phyloP scores from a whole-genome alignment of 2,797 vertebrate species.

The Pangasius mekongensis region DNA sequence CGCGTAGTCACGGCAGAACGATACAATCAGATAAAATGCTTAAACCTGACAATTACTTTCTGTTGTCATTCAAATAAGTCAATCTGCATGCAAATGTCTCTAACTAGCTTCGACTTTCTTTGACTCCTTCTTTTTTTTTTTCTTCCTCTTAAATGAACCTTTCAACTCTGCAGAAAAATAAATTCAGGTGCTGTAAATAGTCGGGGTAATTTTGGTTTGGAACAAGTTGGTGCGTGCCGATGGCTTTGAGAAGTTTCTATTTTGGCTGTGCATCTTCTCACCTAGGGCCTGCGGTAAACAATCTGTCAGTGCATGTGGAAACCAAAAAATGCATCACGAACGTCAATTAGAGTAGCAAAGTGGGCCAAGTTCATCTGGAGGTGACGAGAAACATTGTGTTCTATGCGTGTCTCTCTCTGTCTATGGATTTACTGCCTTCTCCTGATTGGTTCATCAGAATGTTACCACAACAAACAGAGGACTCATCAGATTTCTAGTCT shows the following conservation, averaged over 20 bases:
- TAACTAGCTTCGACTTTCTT: slow-evolving; percentile 8
- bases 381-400: slow-evolving; percentile 59
- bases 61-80: slow-evolving; percentile 55
- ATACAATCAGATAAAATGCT: slow-evolving; percentile 53
- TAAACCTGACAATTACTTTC: slow-evolving; percentile 45
- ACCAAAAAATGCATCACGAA: slow-evolving; percentile 55
- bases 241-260: slow-evolving; percentile 60
- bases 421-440: slow-evolving; percentile 24
- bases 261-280: slow-evolving; percentile 62
- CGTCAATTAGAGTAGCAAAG: slow-evolving; percentile 56
- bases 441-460: slow-evolving; percentile 31
- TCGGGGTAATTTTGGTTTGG: slow-evolving; percentile 42
- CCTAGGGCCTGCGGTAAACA: slow-evolving; percentile 57
- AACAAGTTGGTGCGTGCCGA: slow-evolving; percentile 59
- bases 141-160: slow-evolving; percentile 52
- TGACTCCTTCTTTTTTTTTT: background rate
- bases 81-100: slow-evolving; percentile 40
- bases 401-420: slow-evolving; percentile 36
- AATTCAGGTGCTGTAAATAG: slow-evolving; percentile 53
- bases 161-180: slow-evolving; percentile 57
- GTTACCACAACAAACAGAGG: slow-evolving; percentile 33
- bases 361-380: slow-evolving; percentile 60
- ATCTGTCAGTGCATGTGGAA: slow-evolving; percentile 61
- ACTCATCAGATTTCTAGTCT: slow-evolving; percentile 10
- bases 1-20: background rate